These are phyloP conservation scores for Himalopsyche kuldschensis DNA, from an alignment of 2,888 invertebrate species.

Conservation along the genomic window DNA sequence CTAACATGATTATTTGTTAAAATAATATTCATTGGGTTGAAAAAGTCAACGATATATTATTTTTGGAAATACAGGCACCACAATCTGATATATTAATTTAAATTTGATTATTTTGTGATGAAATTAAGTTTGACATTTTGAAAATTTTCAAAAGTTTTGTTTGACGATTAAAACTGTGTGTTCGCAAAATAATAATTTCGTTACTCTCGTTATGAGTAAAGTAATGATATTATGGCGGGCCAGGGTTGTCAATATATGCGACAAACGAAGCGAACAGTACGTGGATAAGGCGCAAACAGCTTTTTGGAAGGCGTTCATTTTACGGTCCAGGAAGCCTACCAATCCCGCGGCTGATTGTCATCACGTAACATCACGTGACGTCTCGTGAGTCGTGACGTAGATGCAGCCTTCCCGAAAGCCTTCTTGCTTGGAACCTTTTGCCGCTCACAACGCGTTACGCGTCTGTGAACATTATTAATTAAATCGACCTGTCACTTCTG, in stretches of 20 bases:
- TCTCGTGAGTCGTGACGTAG: background rate
- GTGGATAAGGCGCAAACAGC: background rate
- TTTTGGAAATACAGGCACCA: too few relatives aligned
- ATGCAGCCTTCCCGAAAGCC: background rate
- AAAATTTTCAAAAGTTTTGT: too few relatives aligned
- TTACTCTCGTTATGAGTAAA: too few relatives aligned
- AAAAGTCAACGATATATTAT: too few relatives aligned
- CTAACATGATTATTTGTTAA: too few relatives aligned
- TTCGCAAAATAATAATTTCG: too few relatives aligned
- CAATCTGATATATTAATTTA: too few relatives aligned
- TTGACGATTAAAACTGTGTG: too few relatives aligned
- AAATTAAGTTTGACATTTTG: too few relatives aligned
- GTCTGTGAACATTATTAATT: background rate
- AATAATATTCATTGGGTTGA: too few relatives aligned
- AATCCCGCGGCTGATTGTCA: background rate
- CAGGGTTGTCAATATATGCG: background rate
- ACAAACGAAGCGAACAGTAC: background rate
- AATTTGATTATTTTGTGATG: too few relatives aligned
- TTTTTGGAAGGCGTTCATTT: background rate
- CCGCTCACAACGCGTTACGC: background rate
- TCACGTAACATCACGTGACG: background rate
- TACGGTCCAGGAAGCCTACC: background rate
- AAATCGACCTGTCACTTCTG: background rate
- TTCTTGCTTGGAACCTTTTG: background rate
- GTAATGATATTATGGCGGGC: too few relatives aligned